Evolutionary conservation across 2,888 invertebrate species (phyloP).

Genomic region (Cerastoderma edule): DNA sequence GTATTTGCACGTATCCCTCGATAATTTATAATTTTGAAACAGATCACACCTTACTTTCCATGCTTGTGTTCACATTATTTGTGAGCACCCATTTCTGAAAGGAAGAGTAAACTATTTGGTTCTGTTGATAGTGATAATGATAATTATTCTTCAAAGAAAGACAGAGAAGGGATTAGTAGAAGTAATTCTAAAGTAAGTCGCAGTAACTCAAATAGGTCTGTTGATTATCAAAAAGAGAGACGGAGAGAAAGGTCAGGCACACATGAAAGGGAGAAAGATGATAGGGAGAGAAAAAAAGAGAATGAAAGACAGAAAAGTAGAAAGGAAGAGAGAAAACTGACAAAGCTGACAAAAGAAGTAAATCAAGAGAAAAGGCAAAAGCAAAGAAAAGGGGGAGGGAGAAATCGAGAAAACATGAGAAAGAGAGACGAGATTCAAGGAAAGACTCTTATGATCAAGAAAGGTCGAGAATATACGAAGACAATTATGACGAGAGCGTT

Average conservation of each 20-base stretch:
- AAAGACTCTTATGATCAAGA: conserved; percentile 52
- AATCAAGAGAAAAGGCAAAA: conserved; percentile 39
- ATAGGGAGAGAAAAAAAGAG: conserved; percentile 42
- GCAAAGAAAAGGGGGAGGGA: conserved; percentile 23
- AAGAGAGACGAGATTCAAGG: conserved; percentile 53
- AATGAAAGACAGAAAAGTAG: conserved; percentile 43
- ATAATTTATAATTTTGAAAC: too few species aligned
- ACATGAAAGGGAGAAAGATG: conserved; percentile 44
- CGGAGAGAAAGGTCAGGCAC: conserved; percentile 26
- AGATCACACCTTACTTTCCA: too few species aligned
- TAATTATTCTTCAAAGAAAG: conserved; percentile 36
- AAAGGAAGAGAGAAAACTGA: conserved; percentile 42
- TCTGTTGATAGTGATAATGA: not conserved
- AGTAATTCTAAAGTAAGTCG: conserved; percentile 30
- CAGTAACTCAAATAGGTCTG: conserved; percentile 50
- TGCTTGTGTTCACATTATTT: too few species aligned
- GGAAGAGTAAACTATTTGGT: conserved; percentile 9
- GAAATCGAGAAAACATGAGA: conserved; percentile 42
- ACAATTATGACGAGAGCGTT: conserved; percentile 15
- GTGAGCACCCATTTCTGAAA: too few species aligned
- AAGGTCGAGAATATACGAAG: conserved; percentile 16
- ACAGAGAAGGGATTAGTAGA: conserved; percentile 8
- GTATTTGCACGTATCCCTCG: too few species aligned
- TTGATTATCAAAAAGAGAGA: conserved; percentile 44
- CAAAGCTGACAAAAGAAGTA: conserved; percentile 39